Evolutionary conservation across 2,888 invertebrate genomes (phyloP), one percentile per base, ranked within the genome.

Genomic region (Heteromurus nitidus): DNA sequence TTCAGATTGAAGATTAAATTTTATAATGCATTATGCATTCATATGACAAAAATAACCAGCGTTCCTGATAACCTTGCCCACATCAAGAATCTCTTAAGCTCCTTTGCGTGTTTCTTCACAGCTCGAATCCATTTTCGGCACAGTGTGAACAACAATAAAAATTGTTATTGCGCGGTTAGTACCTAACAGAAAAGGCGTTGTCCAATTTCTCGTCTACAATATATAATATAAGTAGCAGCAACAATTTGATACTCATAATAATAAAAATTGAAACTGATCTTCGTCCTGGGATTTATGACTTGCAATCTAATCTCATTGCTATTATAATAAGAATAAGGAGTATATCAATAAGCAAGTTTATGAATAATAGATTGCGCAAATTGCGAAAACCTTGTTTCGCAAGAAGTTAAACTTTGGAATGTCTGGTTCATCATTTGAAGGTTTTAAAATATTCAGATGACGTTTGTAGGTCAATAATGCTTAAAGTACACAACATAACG

Each of bases 161-260:
- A 36, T 9, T 44, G 44, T 2, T 3, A 13, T 44, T 13, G 9
- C n/a, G 16, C n/a, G n/a, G n/a, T n/a, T n/a, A n/a, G n/a, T 44
- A n/a, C 44, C n/a, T 44, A 44, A n/a, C 44, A 18, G 47, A 68
- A 50, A 50, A 68, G 68, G 68, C 68, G 68, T 68, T 68, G 68
- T 20, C 68, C 22, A 20, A 28, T 68, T n/a, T 47, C 24, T 18
- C 42, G 42, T 16, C 55, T 55, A 2, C 24, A 55, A 55, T n/a
- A n/a, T n/a, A n/a, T n/a, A n/a, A n/a, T n/a, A n/a, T n/a, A n/a
- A n/a, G n/a, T n/a, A n/a, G n/a, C n/a, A n/a, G n/a, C n/a, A n/a
- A n/a, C n/a, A n/a, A 36, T 26, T 64, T 22, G 1, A 20, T 22
- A 16, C 22, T 22, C 65, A 22, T 64, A 20, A 7, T 16, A 58